phyloP scores from a whole-genome alignment of 2,888 invertebrate genomes.

The Sipha maydis region DNA sequence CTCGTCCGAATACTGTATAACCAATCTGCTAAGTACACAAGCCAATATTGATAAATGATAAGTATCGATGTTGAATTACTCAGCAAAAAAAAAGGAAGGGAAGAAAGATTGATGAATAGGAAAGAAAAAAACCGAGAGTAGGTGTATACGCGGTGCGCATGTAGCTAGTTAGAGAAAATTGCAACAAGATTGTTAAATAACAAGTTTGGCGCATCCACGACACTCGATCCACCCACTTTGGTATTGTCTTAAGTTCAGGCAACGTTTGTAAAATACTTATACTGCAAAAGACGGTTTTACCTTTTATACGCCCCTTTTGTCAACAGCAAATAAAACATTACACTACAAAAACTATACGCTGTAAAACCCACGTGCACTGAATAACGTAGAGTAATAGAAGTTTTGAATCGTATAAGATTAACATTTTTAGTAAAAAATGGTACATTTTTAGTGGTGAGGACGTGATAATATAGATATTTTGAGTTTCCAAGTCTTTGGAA shows the following conservation, averaged over 20 bases:
- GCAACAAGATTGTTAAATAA: slow-evolving; percentile 27
- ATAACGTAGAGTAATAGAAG: background rate
- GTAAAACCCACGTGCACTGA: background rate
- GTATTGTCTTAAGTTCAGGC: background rate
- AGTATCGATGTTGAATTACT: slow-evolving; percentile 1
- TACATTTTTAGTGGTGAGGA: background rate
- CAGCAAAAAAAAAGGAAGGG: background rate
- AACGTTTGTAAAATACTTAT: slow-evolving; percentile 37
- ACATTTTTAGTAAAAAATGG: slow-evolving; percentile 1
- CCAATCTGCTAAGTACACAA: slow-evolving; percentile 1
- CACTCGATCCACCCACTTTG: slow-evolving; percentile 15
- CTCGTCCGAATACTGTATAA: background rate
- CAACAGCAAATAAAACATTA: slow-evolving; percentile 13
- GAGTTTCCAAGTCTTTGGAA: background rate
- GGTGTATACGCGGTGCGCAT: background rate
- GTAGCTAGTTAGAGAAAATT: background rate
- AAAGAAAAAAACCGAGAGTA: background rate
- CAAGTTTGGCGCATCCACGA: slow-evolving; percentile 35
- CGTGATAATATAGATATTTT: background rate
- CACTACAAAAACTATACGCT: background rate
- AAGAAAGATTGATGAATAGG: slow-evolving; percentile 1
- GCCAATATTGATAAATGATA: background rate
- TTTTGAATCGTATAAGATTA: background rate
- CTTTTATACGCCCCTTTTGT: slow-evolving; percentile 44
- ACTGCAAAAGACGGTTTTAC: slow-evolving; percentile 56